Evolutionary conservation across 1,140 invertebrate genomes (phyloP).

Genomic region (Nomia melanderi): DNA sequence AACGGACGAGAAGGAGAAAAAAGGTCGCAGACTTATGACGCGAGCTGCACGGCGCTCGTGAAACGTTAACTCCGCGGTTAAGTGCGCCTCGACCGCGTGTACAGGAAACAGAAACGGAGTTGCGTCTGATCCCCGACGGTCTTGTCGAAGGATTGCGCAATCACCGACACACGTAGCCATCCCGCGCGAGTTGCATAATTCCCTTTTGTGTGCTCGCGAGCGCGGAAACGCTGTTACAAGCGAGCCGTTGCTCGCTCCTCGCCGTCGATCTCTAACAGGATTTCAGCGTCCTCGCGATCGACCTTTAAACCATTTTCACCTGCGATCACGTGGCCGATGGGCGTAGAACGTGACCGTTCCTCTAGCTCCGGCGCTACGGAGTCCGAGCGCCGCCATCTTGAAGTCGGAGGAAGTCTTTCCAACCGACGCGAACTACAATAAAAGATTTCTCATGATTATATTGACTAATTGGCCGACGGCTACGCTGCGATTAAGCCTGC

Average conservation of each 20-base stretch:
- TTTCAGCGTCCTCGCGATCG: conserved; percentile 38
- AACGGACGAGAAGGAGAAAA: too few species aligned
- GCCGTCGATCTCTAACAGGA: conserved; percentile 54
- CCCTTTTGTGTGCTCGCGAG: conserved; percentile 50
- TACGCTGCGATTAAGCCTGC: neutral
- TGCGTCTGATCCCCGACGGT: conserved; percentile 45
- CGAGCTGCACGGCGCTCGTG: too few species aligned
- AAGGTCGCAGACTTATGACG: too few species aligned
- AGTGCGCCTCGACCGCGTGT: neutral
- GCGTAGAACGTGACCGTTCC: neutral
- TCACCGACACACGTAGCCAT: conserved; percentile 22
- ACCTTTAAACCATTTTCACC: conserved; percentile 49
- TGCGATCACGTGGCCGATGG: neutral
- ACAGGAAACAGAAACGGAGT: conserved; percentile 45
- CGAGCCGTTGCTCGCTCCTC: conserved; percentile 42
- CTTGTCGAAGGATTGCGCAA: conserved; percentile 55
- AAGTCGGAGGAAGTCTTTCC: neutral
- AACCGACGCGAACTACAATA: neutral
- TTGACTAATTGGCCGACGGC: neutral
- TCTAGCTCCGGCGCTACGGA: neutral
- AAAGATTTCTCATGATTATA: neutral
- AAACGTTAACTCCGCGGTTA: neutral
- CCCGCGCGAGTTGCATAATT: conserved; percentile 59
- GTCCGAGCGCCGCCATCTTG: too few species aligned
- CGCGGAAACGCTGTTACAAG: conserved; percentile 58